Base-by-base conservation (phyloP, 2,113 vertebrate genomes). In the Fregata magnificens region DNA sequence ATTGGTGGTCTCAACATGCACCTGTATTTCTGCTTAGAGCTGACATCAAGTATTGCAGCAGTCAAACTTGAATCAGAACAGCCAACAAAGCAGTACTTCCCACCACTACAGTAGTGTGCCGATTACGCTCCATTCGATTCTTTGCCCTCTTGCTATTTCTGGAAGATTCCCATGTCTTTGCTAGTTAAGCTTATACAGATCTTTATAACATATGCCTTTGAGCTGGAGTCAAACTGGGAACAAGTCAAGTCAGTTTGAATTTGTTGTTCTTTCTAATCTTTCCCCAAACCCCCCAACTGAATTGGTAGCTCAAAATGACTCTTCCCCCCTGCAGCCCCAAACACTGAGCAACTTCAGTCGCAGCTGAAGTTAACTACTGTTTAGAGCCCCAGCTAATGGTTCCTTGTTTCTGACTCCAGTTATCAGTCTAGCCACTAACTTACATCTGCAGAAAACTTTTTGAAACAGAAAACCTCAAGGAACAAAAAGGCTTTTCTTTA, bases 101-200 rank as follows among this genome's bases (percentile, higher is more conserved):
- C 0, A 0, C 61, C 36, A 22, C n/a, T 50, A 20, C 66, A 79
- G 53, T 0, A n/a, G 28, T 2, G 21, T 50, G 32, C 59, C 28
- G 28, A 61, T 47, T 26, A 65, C 40, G 20, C 38, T 14, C 28
- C 49, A 22, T 16, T 24, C 36, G 59, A 12, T 74, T 73, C 72
- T 95, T 65, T 7, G 1, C 20, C n/a, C 45, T 70, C 38, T 72
- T 71, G 45, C 72, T 50, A 24, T 55, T 90, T 80, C 82, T 83
- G 58, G 49, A 91, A 69, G 77, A 74, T 45, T 56, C 26, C 45
- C 45, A 34, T 19, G 24, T 10, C n/a, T 44, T 69, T 49, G 4
- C 50, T 62, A 32, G 44, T 55, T 73, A 47, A 19, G 29, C 17
- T 61, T 66, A 52, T 2, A 63, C 28, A 74, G 61, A 63, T 38